Evolutionary conservation across 2,888 invertebrate species (phyloP).

Genomic region (Torymus auratus): DNA sequence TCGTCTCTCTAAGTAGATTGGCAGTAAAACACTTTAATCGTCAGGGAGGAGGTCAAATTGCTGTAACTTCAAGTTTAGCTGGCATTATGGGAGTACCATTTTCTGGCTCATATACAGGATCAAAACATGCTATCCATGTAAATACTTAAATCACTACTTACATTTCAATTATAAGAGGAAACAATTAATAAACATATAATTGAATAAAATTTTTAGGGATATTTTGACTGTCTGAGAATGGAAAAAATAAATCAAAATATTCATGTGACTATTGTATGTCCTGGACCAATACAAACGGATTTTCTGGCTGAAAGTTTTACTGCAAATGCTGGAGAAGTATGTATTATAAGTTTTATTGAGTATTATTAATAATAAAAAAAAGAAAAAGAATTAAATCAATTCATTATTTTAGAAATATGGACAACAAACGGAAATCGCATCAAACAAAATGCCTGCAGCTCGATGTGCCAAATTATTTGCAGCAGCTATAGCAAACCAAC

Average conservation of each 20-base stretch:
- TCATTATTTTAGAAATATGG: slow-evolving; percentile 73
- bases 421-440: slow-evolving; percentile 73
- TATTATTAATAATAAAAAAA: no score
- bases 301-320: slow-evolving; percentile 85
- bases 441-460: slow-evolving; percentile 79
- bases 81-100: slow-evolving; percentile 83
- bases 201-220: slow-evolving; percentile 80
- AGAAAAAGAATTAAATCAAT: not conserved
- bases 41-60: slow-evolving; percentile 82
- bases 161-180: no score
- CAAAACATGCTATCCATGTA: slow-evolving; percentile 88
- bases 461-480: slow-evolving; percentile 81
- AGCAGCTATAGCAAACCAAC: slow-evolving; percentile 80
- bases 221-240: slow-evolving; percentile 81
- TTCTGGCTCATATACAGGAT: slow-evolving; percentile 84
- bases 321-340: slow-evolving; percentile 80
- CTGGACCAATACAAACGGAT: slow-evolving; percentile 86
- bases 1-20: slow-evolving; percentile 83
- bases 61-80: slow-evolving; percentile 85
- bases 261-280: slow-evolving; percentile 84
- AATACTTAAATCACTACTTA: slow-evolving; percentile 60
- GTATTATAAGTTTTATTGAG: slow-evolving; percentile 40
- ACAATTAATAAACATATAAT: not conserved
- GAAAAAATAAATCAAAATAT: slow-evolving; percentile 82
- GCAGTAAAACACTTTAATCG: slow-evolving; percentile 83